These are phyloP conservation scores for Hippocampus zosterae DNA, from an alignment of 2,113 vertebrate species.

Conservation along the genomic window DNA sequence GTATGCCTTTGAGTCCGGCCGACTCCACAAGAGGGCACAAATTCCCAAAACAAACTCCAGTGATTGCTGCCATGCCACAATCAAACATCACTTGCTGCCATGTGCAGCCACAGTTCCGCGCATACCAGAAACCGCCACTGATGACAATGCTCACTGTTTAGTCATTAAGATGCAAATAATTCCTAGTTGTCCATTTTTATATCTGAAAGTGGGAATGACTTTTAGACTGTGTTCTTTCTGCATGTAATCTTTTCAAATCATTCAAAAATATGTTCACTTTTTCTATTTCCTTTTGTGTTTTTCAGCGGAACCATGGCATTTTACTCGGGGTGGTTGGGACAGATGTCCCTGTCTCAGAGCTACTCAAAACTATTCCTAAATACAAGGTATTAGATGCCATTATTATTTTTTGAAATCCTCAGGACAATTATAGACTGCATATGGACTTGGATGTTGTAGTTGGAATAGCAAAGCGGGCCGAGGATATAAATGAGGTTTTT, in stretches of 20 bases:
- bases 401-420: background rate
- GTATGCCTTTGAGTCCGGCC: too few species aligned
- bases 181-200: background rate
- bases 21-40: too few species aligned
- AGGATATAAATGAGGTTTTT: conserved; percentile 20
- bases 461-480: conserved; percentile 2
- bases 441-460: conserved; percentile 1
- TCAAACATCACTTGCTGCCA: too few species aligned
- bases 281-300: conserved; percentile 16
- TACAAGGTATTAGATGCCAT: conserved; percentile 82
- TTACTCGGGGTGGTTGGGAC: conserved; percentile 96
- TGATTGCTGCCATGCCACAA: too few species aligned
- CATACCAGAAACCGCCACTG: too few species aligned
- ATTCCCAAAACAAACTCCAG: too few species aligned
- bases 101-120: too few species aligned
- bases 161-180: too few species aligned
- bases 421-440: background rate
- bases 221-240: background rate
- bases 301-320: conserved; percentile 89
- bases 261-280: background rate
- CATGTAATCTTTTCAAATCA: conserved; percentile 17
- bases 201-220: background rate
- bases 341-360: conserved; percentile 94
- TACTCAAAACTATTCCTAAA: conserved; percentile 95
- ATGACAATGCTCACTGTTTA: too few species aligned